Evolutionary conservation across 2,113 vertebrate species (phyloP).

Genomic region (Pterocles gutturalis): DNA sequence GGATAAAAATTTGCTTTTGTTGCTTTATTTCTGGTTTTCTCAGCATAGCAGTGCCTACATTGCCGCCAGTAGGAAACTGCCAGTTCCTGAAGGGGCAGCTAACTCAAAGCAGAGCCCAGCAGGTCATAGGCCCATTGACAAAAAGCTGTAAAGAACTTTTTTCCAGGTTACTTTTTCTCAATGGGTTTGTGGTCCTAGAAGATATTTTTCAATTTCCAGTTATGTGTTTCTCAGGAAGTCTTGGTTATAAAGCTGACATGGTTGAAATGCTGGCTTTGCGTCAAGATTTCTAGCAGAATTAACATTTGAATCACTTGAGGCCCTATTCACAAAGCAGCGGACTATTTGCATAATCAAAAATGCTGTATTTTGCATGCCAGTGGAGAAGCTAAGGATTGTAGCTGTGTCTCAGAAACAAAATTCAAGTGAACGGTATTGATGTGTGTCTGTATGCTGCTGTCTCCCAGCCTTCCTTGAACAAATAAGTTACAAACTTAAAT

Average conservation of each 20-base stretch:
- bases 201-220: constrained; percentile 55
- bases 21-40: not conserved
- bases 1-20: not conserved
- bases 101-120: not conserved
- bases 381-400: not conserved
- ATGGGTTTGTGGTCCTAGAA: constrained; percentile 25
- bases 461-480: not conserved
- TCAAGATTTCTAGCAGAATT: constrained; percentile 64
- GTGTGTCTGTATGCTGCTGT: not conserved
- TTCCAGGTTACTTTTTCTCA: constrained; percentile 42
- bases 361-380: constrained; percentile 15
- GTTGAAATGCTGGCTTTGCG: constrained; percentile 59
- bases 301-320: constrained; percentile 61
- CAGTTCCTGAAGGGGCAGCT: not conserved
- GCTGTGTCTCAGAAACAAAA: not conserved
- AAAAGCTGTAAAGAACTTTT: not conserved
- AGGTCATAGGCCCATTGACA: not conserved
- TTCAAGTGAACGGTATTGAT: not conserved
- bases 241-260: constrained; percentile 28
- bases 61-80: not conserved
- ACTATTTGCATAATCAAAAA: constrained; percentile 42
- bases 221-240: constrained; percentile 46
- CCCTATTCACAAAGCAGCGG: constrained; percentile 37
- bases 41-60: not conserved
- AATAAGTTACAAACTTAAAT: not conserved